Conservation (phyloP, 2,113 vertebrate species). For the Nesospiza acunhae region DNA sequence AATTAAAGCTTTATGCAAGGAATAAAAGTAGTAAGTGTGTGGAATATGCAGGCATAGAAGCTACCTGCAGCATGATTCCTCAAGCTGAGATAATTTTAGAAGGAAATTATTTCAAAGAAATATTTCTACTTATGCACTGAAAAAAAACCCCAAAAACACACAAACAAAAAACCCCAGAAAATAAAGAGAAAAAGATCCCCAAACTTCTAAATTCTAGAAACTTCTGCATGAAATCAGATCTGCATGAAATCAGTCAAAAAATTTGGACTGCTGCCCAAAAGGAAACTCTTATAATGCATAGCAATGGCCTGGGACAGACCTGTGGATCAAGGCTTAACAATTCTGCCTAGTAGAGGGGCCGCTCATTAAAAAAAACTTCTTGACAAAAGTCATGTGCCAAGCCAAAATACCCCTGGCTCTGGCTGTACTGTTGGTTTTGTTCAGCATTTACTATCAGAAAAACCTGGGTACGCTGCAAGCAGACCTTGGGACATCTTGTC, state of each 20-base stretch:
- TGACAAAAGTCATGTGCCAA: background rate
- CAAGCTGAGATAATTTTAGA: background rate
- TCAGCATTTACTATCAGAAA: background rate
- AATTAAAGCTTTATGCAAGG: background rate
- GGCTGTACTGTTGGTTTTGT: background rate
- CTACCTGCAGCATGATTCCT: background rate
- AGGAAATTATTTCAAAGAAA: background rate
- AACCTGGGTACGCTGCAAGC: rapidly evolving
- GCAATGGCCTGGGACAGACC: background rate
- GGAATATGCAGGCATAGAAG: background rate
- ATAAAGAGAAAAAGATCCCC: no score
- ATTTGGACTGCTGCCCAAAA: background rate
- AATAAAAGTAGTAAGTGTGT: background rate
- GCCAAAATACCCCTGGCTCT: background rate
- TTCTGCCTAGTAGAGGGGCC: background rate
- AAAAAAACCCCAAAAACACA: no score
- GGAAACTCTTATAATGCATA: background rate
- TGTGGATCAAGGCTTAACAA: background rate
- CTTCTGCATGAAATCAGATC: background rate
- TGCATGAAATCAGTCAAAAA: background rate
- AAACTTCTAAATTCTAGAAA: background rate
- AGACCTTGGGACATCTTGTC: background rate
- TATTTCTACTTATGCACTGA: background rate
- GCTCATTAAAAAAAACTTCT: background rate
- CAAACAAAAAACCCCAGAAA: background rate